Evolutionary conservation across 2,797 vertebrate genomes (phyloP).

Genomic region (Smutsia gigantea): DNA sequence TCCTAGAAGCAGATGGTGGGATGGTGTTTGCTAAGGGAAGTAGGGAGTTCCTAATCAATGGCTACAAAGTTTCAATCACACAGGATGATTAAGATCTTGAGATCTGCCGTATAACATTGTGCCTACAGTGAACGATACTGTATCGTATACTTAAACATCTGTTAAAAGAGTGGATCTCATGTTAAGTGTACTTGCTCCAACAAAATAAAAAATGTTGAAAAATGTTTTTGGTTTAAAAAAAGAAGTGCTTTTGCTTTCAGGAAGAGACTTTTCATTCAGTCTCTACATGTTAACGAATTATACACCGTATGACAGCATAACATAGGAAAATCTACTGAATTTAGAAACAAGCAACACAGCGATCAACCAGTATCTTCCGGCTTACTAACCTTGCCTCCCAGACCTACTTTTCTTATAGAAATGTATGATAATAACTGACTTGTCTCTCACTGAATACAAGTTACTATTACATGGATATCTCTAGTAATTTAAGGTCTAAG

Average conservation of each 20-base stretch:
- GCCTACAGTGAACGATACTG: not conserved
- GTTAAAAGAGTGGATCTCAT: not conserved
- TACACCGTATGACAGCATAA: not conserved
- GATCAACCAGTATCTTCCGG: not conserved
- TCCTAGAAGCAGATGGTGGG: not conserved
- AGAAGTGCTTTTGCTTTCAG: not conserved
- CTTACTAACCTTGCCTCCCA: not conserved
- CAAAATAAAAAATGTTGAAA: not conserved
- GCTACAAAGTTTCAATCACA: not conserved
- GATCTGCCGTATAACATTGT: not conserved
- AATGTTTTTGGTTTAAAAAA: not conserved
- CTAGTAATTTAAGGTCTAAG: not conserved
- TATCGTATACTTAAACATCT: not conserved
- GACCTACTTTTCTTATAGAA: not conserved
- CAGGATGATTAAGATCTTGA: not conserved
- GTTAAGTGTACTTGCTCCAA: not conserved
- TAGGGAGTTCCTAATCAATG: not conserved
- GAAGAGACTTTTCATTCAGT: not conserved
- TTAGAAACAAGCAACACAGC: not conserved
- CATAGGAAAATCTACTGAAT: not conserved
- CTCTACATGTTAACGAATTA: not conserved
- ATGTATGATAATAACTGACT: not conserved
- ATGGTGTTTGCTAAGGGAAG: not conserved
- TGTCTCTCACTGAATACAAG: not conserved
- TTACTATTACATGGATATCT: not conserved